Evolutionary conservation across 2,797 vertebrate species (phyloP), one percentile per base, ranked within the genome.

Genomic region (Cossypha caffra): DNA sequence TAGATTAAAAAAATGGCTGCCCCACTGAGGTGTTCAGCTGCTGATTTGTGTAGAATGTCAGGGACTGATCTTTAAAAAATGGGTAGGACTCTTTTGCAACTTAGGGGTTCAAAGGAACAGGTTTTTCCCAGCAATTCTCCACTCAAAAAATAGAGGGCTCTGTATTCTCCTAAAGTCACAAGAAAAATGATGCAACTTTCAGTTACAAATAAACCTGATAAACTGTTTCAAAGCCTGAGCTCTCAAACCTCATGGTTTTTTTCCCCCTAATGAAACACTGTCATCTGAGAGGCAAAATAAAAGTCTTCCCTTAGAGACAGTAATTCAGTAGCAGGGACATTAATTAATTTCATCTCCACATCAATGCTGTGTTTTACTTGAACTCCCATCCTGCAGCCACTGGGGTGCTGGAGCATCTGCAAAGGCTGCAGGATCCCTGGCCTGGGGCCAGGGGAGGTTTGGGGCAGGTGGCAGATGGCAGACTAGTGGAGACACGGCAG

Each of bases 281-380:
- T 67, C 85, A 79, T 84, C 87, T 81, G 58, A 66, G 73, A 95
- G 37, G 37, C 68, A 85, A 93, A 94, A 93, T 78, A 80, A 55
- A 91, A 96, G 26, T 52, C 69, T 86, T 94, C 66, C 85, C 66
- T 86, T 89, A 90, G 93, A 95, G 79, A 88, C 73, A 82, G 76
- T 69, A 86, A 95, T 84, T 93, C 86, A 91, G 88, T 93, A 93
- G 55, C 52, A 63, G 42, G 67, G 93, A 94, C 86, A 57, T 94
- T 95, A 96, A 96, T 96, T 96, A 95, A 95, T 96, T 95, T 91
- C 93, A 88, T 95, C 85, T 90, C 75, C 90, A 94, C 88, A 96
- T 95, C 85, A 84, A 75, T 88, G 94, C 90, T 90, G 91, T 90
- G 51, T 78, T 95, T 95, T 93, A 96, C 95, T 95, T 90, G 91